A percentile compares a stretch with the other conserved stretches of the same genome.
Conservation (phyloP, 35 echinoderm and acorn worm species). For the Diadema setosum region DNA sequence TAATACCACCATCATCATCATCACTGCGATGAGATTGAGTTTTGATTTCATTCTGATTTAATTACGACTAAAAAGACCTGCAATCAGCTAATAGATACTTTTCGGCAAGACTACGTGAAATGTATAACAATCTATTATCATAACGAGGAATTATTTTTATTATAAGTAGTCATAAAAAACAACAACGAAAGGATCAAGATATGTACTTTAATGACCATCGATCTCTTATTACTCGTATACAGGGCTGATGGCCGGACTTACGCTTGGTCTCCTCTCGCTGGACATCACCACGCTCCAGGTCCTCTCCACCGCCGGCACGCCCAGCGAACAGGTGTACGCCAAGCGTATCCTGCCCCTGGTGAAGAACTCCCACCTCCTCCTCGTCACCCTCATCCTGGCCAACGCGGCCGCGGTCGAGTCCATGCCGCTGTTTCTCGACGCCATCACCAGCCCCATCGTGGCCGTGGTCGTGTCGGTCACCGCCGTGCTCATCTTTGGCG, state of each 20-base stretch:
- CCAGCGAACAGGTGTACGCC: conserved; percentile 48
- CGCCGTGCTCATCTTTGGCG: conserved; percentile 69
- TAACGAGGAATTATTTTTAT: no score
- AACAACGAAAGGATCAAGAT: no score
- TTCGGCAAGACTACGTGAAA: no score
- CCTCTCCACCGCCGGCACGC: conserved; percentile 45
- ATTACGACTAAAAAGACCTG: no score
- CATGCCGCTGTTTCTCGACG: conserved; percentile 72
- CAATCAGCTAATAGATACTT: no score
- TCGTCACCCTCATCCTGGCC: conserved; percentile 67
- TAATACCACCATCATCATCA: no score
- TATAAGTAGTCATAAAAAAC: no score
- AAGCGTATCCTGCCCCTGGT: conserved; percentile 54
- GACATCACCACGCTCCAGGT: conserved; percentile 68
- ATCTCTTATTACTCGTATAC: neutral
- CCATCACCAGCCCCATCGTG: conserved; percentile 36
- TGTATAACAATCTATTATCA: no score
- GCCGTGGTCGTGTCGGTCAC: conserved; percentile 65
- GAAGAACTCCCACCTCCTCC: conserved; percentile 44
- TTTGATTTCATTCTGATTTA: no score
- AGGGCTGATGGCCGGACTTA: conserved; percentile 73
- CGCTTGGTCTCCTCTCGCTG: conserved; percentile 64
- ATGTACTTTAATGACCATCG: no score
- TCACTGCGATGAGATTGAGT: no score
- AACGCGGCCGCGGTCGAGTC: conserved; percentile 72